These are phyloP conservation scores for Phalacrocorax brasilianus DNA, from an alignment of 2,113 vertebrate species.

Conservation along the genomic window DNA sequence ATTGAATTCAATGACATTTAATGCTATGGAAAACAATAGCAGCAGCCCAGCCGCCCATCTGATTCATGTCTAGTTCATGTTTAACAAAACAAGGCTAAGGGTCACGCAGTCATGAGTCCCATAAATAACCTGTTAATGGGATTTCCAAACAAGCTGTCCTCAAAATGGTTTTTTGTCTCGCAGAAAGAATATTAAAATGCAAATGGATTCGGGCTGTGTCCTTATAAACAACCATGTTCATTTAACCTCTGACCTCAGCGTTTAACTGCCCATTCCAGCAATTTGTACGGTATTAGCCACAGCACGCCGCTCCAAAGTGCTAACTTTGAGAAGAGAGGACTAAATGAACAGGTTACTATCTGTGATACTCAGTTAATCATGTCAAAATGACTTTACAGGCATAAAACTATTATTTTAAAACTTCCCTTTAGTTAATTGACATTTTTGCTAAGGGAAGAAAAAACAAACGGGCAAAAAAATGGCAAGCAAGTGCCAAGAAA, in stretches of 20 bases:
- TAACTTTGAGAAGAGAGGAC: slow-evolving; percentile 66
- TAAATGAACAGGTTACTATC: slow-evolving; percentile 73
- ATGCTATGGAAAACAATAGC: slow-evolving; percentile 94
- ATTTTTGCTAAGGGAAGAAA: not conserved
- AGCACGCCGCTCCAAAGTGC: slow-evolving; percentile 47
- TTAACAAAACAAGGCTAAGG: slow-evolving; percentile 99
- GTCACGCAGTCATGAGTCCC: slow-evolving; percentile 93
- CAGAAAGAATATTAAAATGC: slow-evolving; percentile 98
- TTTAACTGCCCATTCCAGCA: slow-evolving; percentile 99
- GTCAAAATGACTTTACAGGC: slow-evolving; percentile 65
- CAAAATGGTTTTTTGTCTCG: slow-evolving; percentile 84
- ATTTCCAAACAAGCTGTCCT: slow-evolving; percentile 98
- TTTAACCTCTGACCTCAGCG: slow-evolving; percentile 95
- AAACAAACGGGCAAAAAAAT: not conserved
- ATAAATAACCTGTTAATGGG: slow-evolving; percentile 99
- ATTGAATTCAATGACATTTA: slow-evolving; percentile 97
- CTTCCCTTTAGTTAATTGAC: not conserved
- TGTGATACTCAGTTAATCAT: slow-evolving; percentile 86
- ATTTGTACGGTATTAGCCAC: slow-evolving; percentile 88
- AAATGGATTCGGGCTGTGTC: slow-evolving; percentile 98
- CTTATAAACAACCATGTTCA: slow-evolving; percentile 99
- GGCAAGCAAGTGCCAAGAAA: not conserved
- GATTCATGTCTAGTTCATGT: slow-evolving; percentile 98
- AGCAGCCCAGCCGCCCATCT: slow-evolving; percentile 85
- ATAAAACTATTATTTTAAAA: slow-evolving; percentile 7